These are phyloP conservation scores for Trichoplusia ni DNA, from an alignment of 1,140 invertebrate species.

Conservation along the genomic window DNA sequence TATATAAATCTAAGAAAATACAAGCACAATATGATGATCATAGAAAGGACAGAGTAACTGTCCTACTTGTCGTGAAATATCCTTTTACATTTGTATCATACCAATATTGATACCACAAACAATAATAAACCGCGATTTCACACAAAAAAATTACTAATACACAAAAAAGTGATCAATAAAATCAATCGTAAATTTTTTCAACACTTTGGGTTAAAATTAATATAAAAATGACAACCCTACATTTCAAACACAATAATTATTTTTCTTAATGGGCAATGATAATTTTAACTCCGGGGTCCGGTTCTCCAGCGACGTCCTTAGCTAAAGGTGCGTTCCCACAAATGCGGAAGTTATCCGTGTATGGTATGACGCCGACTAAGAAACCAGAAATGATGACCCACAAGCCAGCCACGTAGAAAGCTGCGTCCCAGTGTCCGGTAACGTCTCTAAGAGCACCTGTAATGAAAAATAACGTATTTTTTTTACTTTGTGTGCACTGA, in stretches of 20 bases:
- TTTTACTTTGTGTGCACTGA: no score
- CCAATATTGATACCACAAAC: no score
- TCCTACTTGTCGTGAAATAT: no score
- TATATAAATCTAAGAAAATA: no score
- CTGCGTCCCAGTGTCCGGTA: slow-evolving; percentile 86
- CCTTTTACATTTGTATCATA: no score
- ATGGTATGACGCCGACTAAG: slow-evolving; percentile 86
- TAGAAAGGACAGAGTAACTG: no score
- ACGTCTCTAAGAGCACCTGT: slow-evolving; percentile 87
- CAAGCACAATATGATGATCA: no score
- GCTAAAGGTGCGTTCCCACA: slow-evolving; percentile 84
- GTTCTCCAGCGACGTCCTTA: slow-evolving; percentile 79
- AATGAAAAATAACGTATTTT: slow-evolving; percentile 67
- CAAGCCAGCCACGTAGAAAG: slow-evolving; percentile 88
- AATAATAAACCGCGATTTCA: no score
- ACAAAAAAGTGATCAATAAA: no score
- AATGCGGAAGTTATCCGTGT: slow-evolving; percentile 85
- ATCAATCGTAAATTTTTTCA: not conserved
- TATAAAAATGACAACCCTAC: no score
- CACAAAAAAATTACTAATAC: no score
- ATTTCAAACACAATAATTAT: no score
- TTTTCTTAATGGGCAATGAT: slow-evolving; percentile 71
- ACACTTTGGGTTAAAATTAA: not conserved
- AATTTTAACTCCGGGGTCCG: slow-evolving; percentile 69
- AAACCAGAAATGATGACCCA: slow-evolving; percentile 90